phyloP scores from a whole-genome alignment of 2,797 vertebrate species.

The Smutsia temminckii region DNA sequence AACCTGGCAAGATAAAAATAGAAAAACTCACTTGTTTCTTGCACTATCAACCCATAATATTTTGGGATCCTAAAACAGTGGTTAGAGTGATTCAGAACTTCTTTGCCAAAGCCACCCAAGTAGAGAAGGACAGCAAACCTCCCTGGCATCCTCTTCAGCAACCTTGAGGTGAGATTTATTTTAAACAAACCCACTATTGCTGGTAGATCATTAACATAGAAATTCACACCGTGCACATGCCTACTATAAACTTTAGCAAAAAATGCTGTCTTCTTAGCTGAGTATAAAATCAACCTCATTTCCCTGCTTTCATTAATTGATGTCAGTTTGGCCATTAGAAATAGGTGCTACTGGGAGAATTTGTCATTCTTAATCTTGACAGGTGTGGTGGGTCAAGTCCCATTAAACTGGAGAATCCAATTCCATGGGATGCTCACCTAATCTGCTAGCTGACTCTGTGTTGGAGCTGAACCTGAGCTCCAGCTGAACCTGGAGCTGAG shows the following conservation, averaged over 20 bases:
- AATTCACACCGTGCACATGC: neutral
- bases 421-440: neutral
- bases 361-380: constrained; percentile 25
- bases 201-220: neutral
- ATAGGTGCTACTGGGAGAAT: neutral
- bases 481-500: too few relatives aligned
- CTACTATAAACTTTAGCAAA: neutral
- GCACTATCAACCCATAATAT: neutral
- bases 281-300: neutral
- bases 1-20: neutral
- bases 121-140: neutral
- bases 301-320: neutral
- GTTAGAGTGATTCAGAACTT: neutral
- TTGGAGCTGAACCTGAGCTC: neutral
- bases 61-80: neutral
- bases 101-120: fast-evolving
- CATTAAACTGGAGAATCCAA: neutral
- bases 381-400: neutral
- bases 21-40: neutral
- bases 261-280: neutral
- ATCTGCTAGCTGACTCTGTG: neutral
- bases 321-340: neutral
- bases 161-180: neutral
- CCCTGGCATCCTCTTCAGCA: neutral
- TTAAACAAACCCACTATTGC: neutral